phyloP scores from a whole-genome alignment of 2,888 invertebrate genomes.

The Leucozona laternaria region DNA sequence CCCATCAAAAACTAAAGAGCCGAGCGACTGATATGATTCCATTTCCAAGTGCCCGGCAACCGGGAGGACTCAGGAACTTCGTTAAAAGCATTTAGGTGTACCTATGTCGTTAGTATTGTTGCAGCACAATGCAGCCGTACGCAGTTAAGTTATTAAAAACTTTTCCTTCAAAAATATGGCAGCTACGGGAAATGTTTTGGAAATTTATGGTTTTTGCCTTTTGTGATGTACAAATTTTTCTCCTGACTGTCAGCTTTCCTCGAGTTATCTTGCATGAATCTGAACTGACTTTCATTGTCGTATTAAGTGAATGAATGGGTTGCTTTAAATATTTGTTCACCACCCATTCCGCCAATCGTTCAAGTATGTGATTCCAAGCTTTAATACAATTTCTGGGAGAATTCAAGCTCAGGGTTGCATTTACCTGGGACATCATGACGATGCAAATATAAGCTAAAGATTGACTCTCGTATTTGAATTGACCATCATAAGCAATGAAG shows the following conservation, averaged over 20 bases:
- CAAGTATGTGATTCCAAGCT: slow-evolving; percentile 41
- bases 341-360: slow-evolving; percentile 32
- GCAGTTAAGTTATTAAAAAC: slow-evolving; percentile 64
- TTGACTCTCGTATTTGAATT: slow-evolving; percentile 58
- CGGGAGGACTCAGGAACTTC: slow-evolving; percentile 54
- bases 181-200: slow-evolving; percentile 69
- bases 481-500: slow-evolving; percentile 58
- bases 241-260: slow-evolving; percentile 15
- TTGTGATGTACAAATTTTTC: slow-evolving; percentile 44
- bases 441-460: slow-evolving; percentile 44
- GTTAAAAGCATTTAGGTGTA: slow-evolving; percentile 75
- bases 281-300: slow-evolving; percentile 39
- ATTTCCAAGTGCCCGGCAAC: slow-evolving; percentile 40
- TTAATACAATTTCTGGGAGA: slow-evolving; percentile 56
- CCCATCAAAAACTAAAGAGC: slow-evolving; percentile 68
- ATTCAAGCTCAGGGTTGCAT: slow-evolving; percentile 30
- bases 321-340: slow-evolving; percentile 20
- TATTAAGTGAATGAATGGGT: slow-evolving; percentile 6
- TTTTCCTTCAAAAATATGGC: slow-evolving; percentile 65
- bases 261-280: background rate
- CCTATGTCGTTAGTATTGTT: slow-evolving; percentile 51
- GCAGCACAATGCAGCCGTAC: slow-evolving; percentile 69
- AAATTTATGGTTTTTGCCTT: slow-evolving; percentile 70
- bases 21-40: slow-evolving; percentile 60
- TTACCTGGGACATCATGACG: slow-evolving; percentile 19